Evolutionary conservation across 2,888 invertebrate genomes (phyloP).

Genomic region (Polydrusus tereticollis): DNA sequence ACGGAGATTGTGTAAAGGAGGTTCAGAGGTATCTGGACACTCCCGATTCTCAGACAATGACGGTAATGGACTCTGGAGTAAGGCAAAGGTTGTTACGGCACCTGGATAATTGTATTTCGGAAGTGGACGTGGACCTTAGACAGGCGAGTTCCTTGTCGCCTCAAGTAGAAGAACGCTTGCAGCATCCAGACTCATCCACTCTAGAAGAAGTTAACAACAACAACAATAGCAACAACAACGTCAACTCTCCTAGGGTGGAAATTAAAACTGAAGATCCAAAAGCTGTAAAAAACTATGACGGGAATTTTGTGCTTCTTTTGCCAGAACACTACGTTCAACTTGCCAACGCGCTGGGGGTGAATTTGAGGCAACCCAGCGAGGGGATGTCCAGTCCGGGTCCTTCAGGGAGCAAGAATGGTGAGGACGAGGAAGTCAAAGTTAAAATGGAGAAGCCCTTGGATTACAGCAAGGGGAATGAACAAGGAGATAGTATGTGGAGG

Average conservation of each 20-base stretch:
- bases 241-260: constrained; percentile 25
- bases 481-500: constrained; percentile 69
- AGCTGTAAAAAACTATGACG: constrained; percentile 70
- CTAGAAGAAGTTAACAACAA: constrained; percentile 61
- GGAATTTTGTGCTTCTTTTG: constrained; percentile 73
- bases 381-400: constrained; percentile 53
- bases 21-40: constrained; percentile 73
- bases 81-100: constrained; percentile 73
- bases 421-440: constrained; percentile 43
- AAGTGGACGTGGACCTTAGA: constrained; percentile 71
- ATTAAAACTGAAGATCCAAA: constrained; percentile 62
- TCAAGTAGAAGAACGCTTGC: constrained; percentile 53
- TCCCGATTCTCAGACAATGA: constrained; percentile 73
- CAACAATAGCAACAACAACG: constrained; percentile 50
- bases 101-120: constrained; percentile 74
- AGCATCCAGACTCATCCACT: constrained; percentile 66
- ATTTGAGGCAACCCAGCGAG: constrained; percentile 61
- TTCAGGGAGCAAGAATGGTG: constrained; percentile 50
- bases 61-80: constrained; percentile 71
- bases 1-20: constrained; percentile 76
- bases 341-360: constrained; percentile 69
- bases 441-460: constrained; percentile 67
- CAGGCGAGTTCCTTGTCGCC: constrained; percentile 50
- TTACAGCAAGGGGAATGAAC: constrained; percentile 64
- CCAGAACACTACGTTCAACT: constrained; percentile 75